Percentiles rank a stretch among this genome's conserved stretches.
Conservation (phyloP, 2,888 invertebrate species). For the Macaria liturata region DNA sequence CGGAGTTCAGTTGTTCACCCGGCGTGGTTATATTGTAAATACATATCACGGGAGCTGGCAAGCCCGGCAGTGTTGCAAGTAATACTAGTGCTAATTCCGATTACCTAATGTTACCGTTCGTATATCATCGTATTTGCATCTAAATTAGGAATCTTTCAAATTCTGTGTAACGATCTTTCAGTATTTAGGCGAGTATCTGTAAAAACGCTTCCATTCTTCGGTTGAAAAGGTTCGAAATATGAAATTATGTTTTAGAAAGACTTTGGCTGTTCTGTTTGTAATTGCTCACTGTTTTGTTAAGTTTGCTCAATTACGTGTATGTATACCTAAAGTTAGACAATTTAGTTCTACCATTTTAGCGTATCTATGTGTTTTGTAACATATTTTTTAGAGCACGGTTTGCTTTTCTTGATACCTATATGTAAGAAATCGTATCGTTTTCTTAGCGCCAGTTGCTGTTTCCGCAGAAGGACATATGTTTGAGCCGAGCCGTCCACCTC, state of each 20-base stretch:
- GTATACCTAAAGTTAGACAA: constrained; percentile 63
- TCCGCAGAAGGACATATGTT: constrained; percentile 39
- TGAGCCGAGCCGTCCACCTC: constrained; percentile 66
- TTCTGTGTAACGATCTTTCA: constrained; percentile 27
- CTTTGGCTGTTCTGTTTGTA: constrained; percentile 52
- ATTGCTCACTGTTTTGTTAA: constrained; percentile 80
- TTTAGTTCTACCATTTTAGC: constrained; percentile 60
- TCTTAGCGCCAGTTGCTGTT: constrained; percentile 20
- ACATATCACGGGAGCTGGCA: constrained; percentile 70
- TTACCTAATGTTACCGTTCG: constrained; percentile 41
- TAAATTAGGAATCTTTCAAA: constrained; percentile 29
- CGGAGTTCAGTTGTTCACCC: constrained; percentile 35
- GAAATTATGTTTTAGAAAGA: constrained; percentile 17
- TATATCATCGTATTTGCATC: constrained; percentile 26
- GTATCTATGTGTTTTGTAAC: constrained; percentile 59
- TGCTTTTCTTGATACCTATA: constrained; percentile 72
- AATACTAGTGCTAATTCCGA: constrained; percentile 28
- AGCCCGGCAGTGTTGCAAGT: constrained; percentile 61
- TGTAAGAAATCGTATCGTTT: constrained; percentile 61
- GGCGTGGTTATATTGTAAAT: constrained; percentile 68
- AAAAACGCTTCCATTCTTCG: constrained; percentile 14
- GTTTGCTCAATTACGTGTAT: constrained; percentile 79
- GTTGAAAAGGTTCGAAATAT: constrained; percentile 26
- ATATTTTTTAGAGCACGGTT: constrained; percentile 79
- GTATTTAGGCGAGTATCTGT: constrained; percentile 18